Evolutionary conservation across 2,113 vertebrate species (phyloP).

Genomic region (Oryzias woworae): DNA sequence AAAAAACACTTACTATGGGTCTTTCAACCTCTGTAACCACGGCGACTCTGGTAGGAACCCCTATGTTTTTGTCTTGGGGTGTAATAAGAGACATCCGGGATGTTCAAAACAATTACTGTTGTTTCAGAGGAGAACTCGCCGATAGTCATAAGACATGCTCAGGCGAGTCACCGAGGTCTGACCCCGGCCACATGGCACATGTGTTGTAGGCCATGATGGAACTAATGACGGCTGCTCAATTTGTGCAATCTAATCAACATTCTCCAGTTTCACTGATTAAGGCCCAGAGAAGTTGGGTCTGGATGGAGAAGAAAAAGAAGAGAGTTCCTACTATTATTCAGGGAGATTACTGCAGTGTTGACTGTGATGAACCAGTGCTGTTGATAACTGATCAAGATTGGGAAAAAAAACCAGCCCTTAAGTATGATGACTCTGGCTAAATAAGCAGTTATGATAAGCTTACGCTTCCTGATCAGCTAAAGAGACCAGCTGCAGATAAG

Average conservation of each 20-base stretch:
- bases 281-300: slow-evolving; percentile 6
- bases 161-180: slow-evolving; percentile 24
- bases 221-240: slow-evolving; percentile 39
- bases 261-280: slow-evolving; percentile 18
- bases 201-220: slow-evolving; percentile 32
- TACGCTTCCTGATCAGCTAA: too few species aligned
- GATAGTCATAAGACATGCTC: slow-evolving; percentile 37
- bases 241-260: slow-evolving; percentile 55
- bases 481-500: too few species aligned
- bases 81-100: slow-evolving; percentile 2
- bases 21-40: slow-evolving; percentile 22
- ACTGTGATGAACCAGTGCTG: too few species aligned
- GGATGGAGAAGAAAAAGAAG: not conserved
- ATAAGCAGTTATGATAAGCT: too few species aligned
- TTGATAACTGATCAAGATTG: too few species aligned
- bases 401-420: too few species aligned
- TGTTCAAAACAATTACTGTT: slow-evolving; percentile 8
- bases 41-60: slow-evolving; percentile 21
- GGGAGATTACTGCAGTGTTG: not conserved
- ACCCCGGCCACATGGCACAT: slow-evolving; percentile 49
- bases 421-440: too few species aligned
- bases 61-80: slow-evolving; percentile 16
- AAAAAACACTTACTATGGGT: not conserved
- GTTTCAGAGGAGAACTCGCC: not conserved
- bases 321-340: slow-evolving; percentile 2